Conservation (phyloP, 2,113 vertebrate species). For the Neogobius melanostomus region DNA sequence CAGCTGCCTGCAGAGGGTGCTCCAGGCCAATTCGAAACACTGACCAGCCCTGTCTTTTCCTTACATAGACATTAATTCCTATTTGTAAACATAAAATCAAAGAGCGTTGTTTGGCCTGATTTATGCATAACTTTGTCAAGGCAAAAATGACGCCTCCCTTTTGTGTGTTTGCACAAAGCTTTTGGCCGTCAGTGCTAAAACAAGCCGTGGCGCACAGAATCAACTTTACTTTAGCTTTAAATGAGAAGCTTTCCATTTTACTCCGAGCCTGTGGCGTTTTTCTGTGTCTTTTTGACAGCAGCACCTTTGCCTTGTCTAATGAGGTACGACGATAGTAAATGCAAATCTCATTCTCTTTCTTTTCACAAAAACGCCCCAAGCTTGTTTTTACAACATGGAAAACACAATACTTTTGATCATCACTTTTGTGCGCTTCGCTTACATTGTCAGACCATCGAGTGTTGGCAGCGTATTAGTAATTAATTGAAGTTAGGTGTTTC, state of each 20-base stretch:
- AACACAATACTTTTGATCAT: not conserved
- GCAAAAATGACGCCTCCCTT: not conserved
- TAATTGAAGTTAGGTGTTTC: too few species aligned
- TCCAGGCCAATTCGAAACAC: too few species aligned
- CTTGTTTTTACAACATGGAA: not conserved
- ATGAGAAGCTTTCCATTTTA: not conserved
- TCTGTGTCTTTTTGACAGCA: not conserved
- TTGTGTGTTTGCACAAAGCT: not conserved
- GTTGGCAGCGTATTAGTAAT: not conserved
- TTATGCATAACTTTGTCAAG: too few species aligned
- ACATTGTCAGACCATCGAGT: not conserved
- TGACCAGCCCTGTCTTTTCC: too few species aligned
- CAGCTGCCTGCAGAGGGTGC: too few species aligned
- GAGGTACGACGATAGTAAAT: not conserved
- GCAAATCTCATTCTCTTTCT: not conserved
- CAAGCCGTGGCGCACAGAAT: not conserved
- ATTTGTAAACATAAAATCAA: too few species aligned
- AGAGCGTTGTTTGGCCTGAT: too few species aligned
- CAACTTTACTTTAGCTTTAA: not conserved
- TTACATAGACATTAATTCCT: too few species aligned
- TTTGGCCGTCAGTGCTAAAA: not conserved
- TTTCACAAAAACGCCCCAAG: not conserved
- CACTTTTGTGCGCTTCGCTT: not conserved
- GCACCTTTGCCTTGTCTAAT: not conserved
- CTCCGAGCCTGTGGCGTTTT: not conserved